These are phyloP conservation scores for Ifrita kowaldi DNA, from an alignment of 2,113 vertebrate genomes.

Conservation along the genomic window DNA sequence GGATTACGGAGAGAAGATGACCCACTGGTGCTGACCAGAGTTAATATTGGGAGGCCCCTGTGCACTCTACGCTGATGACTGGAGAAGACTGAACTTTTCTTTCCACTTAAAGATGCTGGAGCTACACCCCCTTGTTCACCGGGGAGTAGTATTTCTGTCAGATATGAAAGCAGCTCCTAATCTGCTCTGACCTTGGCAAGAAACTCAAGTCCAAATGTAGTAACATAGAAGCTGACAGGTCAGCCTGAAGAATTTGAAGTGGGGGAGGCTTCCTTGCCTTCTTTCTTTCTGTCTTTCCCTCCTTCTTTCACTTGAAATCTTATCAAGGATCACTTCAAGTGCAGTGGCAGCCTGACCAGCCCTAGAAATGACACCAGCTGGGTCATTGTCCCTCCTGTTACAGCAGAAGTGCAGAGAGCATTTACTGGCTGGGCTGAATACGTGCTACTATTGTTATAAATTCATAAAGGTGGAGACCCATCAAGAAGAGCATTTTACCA, in stretches of 20 bases:
- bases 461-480: background rate
- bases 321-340: conserved; percentile 20
- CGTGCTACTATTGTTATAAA: rapidly evolving
- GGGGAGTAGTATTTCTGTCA: conserved; percentile 43
- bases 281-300: background rate
- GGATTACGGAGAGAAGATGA: background rate
- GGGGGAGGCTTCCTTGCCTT: background rate
- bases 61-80: background rate
- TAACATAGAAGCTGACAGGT: conserved; percentile 50
- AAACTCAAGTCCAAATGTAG: conserved; percentile 68
- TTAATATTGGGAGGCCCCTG: background rate
- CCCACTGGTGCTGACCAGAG: background rate
- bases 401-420: background rate
- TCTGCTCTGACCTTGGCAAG: conserved; percentile 57
- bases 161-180: conserved; percentile 48
- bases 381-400: background rate
- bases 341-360: background rate
- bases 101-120: background rate
- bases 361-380: background rate
- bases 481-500: background rate
- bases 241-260: conserved; percentile 55
- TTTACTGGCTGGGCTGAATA: background rate
- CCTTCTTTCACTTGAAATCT: background rate
- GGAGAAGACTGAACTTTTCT: background rate
- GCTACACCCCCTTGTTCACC: background rate